Conservation (phyloP, 2,113 vertebrate species). For the Pyrgilauda ruficollis region DNA sequence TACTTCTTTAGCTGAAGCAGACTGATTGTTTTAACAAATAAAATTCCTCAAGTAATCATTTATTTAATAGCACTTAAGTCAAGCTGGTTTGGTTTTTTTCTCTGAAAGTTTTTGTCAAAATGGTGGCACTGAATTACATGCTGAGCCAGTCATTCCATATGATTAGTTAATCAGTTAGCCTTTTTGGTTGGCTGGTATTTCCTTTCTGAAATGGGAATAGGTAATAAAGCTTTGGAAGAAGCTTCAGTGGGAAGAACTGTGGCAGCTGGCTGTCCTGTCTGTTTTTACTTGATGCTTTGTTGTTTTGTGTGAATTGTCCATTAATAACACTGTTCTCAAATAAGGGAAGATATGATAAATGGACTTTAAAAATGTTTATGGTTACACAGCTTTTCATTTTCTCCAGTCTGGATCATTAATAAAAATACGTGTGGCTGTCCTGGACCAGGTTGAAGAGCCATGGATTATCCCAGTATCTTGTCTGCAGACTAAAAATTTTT, state of each 20-base stretch:
- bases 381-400: not conserved
- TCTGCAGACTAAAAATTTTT: not conserved
- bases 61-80: conserved; percentile 30
- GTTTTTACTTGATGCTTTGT: not conserved
- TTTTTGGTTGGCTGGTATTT: not conserved
- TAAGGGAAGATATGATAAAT: not conserved
- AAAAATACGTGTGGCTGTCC: not conserved
- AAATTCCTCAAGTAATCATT: conserved; percentile 24
- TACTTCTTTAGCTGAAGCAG: not conserved
- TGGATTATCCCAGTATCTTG: not conserved
- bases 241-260: not conserved
- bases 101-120: not conserved
- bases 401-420: not conserved
- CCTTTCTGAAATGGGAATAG: not conserved
- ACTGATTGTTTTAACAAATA: conserved; percentile 28
- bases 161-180: not conserved
- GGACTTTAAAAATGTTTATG: not conserved
- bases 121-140: not conserved
- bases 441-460: not conserved
- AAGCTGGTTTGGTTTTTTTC: not conserved
- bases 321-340: not conserved
- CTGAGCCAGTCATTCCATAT: not conserved
- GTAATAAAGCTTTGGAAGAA: not conserved
- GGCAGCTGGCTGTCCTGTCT: not conserved
- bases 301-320: not conserved